phyloP scores from a whole-genome alignment of 92 coral and sea anemone genomes.

The Porites cylindrica region DNA sequence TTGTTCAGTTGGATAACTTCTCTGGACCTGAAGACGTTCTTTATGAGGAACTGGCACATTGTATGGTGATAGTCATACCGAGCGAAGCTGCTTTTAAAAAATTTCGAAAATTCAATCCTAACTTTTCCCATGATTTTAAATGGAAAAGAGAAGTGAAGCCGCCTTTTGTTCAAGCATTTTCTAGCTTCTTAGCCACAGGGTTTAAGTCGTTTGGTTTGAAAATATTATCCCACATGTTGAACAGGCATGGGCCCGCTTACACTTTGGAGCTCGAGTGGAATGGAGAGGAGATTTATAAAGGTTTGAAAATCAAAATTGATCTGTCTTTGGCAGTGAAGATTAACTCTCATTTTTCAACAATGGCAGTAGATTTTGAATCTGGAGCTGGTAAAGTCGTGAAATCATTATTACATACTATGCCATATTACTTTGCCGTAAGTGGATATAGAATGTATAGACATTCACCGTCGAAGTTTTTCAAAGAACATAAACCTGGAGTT shows the following conservation, averaged over 20 bases:
- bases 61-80: background rate
- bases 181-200: slow-evolving; percentile 3
- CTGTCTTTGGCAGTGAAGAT: slow-evolving; percentile 46
- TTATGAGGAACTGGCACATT: slow-evolving; percentile 9
- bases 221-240: background rate
- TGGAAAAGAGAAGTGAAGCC: slow-evolving; percentile 17
- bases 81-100: background rate
- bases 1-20: slow-evolving; percentile 36
- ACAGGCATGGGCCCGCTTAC: slow-evolving; percentile 40
- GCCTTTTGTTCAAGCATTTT: slow-evolving; percentile 21
- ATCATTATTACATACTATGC: background rate
- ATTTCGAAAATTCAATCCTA: background rate
- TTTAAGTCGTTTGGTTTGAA: slow-evolving; percentile 44
- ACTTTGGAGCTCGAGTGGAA: slow-evolving; percentile 24
- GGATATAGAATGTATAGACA: background rate
- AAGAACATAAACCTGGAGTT: background rate
- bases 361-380: slow-evolving; percentile 2
- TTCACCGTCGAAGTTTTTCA: slow-evolving; percentile 4
- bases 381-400: background rate
- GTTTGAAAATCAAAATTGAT: slow-evolving; percentile 23
- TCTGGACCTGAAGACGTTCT: slow-evolving; percentile 10
- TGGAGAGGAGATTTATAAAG: slow-evolving; percentile 16
- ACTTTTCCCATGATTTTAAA: background rate
- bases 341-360: slow-evolving; percentile 3
- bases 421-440: slow-evolving; percentile 21